Evolutionary conservation across 1,140 invertebrate species (phyloP), one percentile per base, ranked within the genome.

Genomic region (Grapholita molesta): DNA sequence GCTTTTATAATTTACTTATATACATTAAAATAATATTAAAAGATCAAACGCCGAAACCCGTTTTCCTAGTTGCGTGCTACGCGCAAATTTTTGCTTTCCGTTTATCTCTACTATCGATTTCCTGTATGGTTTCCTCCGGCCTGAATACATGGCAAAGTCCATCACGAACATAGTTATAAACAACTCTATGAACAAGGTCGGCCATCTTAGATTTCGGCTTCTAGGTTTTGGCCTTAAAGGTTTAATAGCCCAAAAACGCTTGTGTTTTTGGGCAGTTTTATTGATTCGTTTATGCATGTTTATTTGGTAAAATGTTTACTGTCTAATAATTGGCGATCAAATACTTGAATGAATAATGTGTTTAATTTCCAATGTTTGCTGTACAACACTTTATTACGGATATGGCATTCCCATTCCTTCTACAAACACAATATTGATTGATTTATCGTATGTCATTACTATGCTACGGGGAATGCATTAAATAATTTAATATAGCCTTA

Each of bases 141-240:
- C 55, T 28, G 25, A 28, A 28, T 61, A 61, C 24, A 61, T 61
- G 55, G 55, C 25, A 61, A 55, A 48, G 42, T 48, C 15, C 55
- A 61, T 12, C 55, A 61, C 55, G n/a, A 28, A 61, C 25, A 25
- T 48, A 18, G 21, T 48, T 21, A 15, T 21, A 48, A 21, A 48
- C 18, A 21, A 21, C 15, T 48, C 18, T 48, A 9, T 21, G 3
- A 48, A 21, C 42, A 21, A 48, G 42, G 42, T 48, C 18, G 42
- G 42, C 15, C 42, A 48, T 48, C 42, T 48, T 48, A 7, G 7
- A 48, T 48, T 48, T 48, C 18, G 21, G 42, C 42, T 48, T 21
- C 42, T 48, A 21, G 42, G 42, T 48, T 21, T 48, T 48, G 6
- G 18, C 18, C 42, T 21, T 21, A 0, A 38, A 48, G 15, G 38